phyloP scores from a whole-genome alignment of 1,140 invertebrate genomes.

The Lepidotrigona ventralis region DNA sequence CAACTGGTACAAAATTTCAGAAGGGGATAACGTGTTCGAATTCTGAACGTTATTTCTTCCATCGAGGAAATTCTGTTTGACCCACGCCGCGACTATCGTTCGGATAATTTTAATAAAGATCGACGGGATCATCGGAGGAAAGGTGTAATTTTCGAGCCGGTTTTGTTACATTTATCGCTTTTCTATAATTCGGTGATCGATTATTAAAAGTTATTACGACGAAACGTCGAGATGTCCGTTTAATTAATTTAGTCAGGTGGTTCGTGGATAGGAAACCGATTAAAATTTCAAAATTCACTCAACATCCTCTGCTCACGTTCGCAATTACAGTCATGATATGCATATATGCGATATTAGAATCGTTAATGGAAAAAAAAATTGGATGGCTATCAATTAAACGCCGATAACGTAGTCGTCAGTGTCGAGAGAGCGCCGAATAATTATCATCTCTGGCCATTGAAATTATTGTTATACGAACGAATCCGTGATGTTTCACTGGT shows the following conservation, averaged over 20 bases:
- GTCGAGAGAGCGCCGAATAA: slow-evolving; percentile 31
- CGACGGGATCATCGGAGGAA: neutral
- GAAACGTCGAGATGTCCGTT: neutral
- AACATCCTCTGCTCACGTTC: too few relatives aligned
- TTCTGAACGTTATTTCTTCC: neutral
- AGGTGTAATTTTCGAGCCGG: neutral
- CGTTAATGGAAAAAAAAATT: slow-evolving; percentile 51
- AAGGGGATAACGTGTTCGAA: neutral
- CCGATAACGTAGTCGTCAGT: slow-evolving; percentile 35
- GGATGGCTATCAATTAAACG: slow-evolving; percentile 48
- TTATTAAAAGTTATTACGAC: slow-evolving; percentile 5
- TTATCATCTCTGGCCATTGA: neutral
- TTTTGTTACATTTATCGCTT: neutral
- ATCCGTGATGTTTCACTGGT: neutral
- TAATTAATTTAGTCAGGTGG: slow-evolving; percentile 23
- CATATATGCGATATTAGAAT: slow-evolving; percentile 12
- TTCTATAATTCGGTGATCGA: slow-evolving; percentile 20
- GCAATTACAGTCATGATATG: too few relatives aligned
- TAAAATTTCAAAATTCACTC: slow-evolving; percentile 50
- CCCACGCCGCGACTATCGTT: too few relatives aligned
- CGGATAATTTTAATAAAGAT: neutral
- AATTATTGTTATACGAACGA: neutral
- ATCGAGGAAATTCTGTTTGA: neutral
- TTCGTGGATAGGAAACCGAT: neutral
- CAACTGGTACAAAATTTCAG: neutral